Evolutionary conservation across 2,888 invertebrate species (phyloP).

Genomic region (Vanessa cardui): DNA sequence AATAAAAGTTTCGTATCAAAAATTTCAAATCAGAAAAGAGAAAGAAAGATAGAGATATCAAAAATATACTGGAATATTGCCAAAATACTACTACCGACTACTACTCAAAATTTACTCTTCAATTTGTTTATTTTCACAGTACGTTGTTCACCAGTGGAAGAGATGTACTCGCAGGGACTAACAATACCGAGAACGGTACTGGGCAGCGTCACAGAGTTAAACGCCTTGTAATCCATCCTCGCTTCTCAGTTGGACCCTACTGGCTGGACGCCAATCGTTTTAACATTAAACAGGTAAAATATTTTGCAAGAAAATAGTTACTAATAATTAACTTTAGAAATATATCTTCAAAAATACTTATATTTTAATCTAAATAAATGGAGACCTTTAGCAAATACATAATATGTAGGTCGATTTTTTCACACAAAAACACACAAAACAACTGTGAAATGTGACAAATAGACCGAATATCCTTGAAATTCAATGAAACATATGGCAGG

Average conservation of each 20-base stretch:
- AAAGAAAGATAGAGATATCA: too few relatives aligned
- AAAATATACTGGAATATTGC: too few relatives aligned
- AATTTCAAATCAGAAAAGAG: too few relatives aligned
- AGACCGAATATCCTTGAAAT: conserved; percentile 11
- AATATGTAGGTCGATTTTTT: conserved; percentile 1
- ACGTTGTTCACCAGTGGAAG: conserved; percentile 43
- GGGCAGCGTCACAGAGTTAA: conserved; percentile 60
- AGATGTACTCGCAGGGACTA: conserved; percentile 61
- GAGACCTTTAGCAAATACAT: background rate
- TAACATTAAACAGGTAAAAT: conserved; percentile 45
- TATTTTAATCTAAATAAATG: too few relatives aligned
- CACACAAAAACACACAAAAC: background rate
- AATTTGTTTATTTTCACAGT: conserved; percentile 27
- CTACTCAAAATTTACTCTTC: too few relatives aligned
- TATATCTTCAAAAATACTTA: background rate
- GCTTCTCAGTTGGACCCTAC: conserved; percentile 73
- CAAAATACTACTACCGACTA: too few relatives aligned
- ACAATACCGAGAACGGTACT: conserved; percentile 57
- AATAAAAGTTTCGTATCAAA: too few relatives aligned
- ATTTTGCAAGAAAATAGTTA: background rate
- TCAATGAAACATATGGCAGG: conserved; percentile 20
- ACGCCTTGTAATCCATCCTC: conserved; percentile 66
- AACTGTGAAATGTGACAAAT: conserved; percentile 18
- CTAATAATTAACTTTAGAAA: background rate
- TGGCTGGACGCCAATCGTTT: conserved; percentile 61